Evolutionary conservation across 2,888 invertebrate genomes (phyloP).

Genomic region (Hyposoter didymator): DNA sequence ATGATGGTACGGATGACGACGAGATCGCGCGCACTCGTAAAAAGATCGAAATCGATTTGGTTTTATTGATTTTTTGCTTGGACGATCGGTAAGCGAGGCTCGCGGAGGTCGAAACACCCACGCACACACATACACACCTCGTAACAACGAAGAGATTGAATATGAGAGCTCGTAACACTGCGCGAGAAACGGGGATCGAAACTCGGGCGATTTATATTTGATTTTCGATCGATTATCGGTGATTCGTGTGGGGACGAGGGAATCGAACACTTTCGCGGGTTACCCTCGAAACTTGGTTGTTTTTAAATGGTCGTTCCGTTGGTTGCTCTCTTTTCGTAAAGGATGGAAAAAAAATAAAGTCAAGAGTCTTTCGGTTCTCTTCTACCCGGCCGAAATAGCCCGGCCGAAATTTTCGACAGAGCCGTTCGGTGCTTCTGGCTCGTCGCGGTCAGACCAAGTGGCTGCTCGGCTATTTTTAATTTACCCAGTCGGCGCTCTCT

Average conservation of each 20-base stretch:
- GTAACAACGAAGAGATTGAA: constrained; percentile 1
- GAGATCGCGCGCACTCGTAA: not conserved
- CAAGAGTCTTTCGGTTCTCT: constrained; percentile 63
- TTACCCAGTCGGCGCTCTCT: constrained; percentile 57
- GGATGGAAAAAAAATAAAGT: constrained; percentile 47
- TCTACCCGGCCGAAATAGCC: constrained; percentile 69
- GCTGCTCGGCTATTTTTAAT: constrained; percentile 78
- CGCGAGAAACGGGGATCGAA: not conserved
- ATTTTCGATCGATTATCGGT: constrained; percentile 4
- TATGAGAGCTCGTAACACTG: constrained; percentile 43
- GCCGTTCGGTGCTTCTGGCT: constrained; percentile 75
- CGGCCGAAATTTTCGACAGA: constrained; percentile 77
- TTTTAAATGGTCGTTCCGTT: constrained; percentile 33
- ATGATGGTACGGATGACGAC: not conserved
- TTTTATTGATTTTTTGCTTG: constrained; percentile 7
- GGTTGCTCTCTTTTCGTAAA: constrained; percentile 27
- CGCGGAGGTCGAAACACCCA: constrained; percentile 1
- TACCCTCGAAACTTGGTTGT: constrained; percentile 13
- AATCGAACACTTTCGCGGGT: constrained; percentile 2
- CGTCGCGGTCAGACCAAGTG: constrained; percentile 74
- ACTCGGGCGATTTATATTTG: not conserved
- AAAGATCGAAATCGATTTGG: constrained; percentile 10
- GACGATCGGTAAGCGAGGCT: constrained; percentile 4
- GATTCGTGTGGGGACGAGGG: not conserved
- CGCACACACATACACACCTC: constrained; percentile 22